Evolutionary conservation across 2,113 vertebrate genomes (phyloP).

Genomic region (Phylloscopus whistleri): DNA sequence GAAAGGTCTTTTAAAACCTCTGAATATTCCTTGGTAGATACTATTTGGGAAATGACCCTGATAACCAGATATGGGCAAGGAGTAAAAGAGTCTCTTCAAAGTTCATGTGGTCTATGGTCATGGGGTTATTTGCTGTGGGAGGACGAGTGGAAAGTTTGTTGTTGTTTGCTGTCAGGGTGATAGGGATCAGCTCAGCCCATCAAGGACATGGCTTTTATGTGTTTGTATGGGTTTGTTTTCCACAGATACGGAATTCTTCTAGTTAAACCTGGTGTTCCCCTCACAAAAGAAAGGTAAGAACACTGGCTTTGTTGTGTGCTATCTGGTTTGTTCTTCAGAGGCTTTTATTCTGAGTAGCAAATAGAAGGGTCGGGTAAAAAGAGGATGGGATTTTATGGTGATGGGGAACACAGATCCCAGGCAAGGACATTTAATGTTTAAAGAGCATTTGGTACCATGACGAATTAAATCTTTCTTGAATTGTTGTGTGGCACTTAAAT

Average conservation of each 20-base stretch:
- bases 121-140: neutral
- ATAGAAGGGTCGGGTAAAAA: neutral
- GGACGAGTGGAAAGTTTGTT: neutral
- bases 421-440: neutral
- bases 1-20: constrained; percentile 62
- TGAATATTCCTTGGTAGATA: neutral
- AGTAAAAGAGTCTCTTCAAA: neutral
- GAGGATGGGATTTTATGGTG: neutral
- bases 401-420: neutral
- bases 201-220: neutral
- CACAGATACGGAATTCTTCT: constrained; percentile 75
- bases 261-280: constrained; percentile 57
- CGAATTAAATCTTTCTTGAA: neutral
- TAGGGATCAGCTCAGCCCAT: neutral
- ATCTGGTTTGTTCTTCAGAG: neutral
- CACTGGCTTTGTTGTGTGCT: neutral
- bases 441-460: neutral
- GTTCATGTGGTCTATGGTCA: neutral
- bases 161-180: neutral
- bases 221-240: neutral
- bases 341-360: neutral
- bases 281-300: constrained; percentile 73
- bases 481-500: neutral
- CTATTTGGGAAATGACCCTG: neutral
- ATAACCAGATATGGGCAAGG: neutral